These are phyloP conservation scores for Tarsius wallacei DNA, from an alignment of 2,797 vertebrate genomes.

Conservation along the genomic window DNA sequence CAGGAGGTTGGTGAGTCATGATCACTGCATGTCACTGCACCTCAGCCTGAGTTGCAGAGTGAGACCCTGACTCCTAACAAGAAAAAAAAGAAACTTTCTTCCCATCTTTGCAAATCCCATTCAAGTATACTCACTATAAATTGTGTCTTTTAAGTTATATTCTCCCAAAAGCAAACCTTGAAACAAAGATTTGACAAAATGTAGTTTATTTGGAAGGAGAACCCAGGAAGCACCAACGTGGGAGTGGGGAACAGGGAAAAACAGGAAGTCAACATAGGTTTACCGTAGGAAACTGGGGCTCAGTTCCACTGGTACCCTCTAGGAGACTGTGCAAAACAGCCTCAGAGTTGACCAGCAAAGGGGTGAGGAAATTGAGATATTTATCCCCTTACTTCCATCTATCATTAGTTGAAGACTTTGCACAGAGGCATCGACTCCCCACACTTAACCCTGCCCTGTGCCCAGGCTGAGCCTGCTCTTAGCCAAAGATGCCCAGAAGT, in stretches of 20 bases:
- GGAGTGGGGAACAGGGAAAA: not conserved
- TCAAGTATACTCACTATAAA: not conserved
- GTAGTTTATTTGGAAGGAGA: not conserved
- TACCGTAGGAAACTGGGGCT: not conserved
- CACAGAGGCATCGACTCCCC: not conserved
- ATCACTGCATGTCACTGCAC: too few relatives aligned
- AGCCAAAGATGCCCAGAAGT: not conserved
- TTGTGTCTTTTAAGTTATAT: not conserved
- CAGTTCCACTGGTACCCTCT: not conserved
- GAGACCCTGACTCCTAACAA: too few relatives aligned
- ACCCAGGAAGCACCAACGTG: not conserved
- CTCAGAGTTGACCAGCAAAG: not conserved
- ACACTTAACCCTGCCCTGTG: not conserved
- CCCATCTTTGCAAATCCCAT: not conserved
- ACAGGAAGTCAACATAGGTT: not conserved
- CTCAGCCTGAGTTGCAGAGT: too few relatives aligned
- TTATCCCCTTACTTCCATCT: not conserved
- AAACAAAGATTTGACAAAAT: slow-evolving; percentile 1
- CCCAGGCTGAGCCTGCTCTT: not conserved
- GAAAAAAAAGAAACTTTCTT: not conserved
- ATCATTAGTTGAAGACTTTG: not conserved
- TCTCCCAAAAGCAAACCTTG: not conserved
- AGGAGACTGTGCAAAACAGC: not conserved
- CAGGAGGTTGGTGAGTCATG: too few relatives aligned
- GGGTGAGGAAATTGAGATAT: not conserved